Evolutionary conservation across 2,113 vertebrate species (phyloP), one percentile per base, ranked within the genome.

Genomic region (Rhinogobius similis): DNA sequence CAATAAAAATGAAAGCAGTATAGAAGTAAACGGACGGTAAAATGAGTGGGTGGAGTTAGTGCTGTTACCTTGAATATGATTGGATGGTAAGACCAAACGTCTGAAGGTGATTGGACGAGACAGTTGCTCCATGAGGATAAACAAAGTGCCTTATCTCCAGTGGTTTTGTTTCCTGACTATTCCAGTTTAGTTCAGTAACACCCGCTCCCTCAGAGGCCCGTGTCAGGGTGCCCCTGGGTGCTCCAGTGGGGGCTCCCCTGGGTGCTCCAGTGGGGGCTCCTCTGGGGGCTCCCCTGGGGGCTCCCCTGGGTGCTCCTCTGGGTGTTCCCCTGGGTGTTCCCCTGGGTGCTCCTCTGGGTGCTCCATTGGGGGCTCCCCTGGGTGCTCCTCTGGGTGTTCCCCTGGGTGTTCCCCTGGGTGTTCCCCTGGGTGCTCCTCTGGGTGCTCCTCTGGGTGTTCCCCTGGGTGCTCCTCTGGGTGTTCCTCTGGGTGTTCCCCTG

Each of bases 81-180:
- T 90, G 86, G 90, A 82, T 77, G 79, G 81, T 76, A 84, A 88
- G 86, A 89, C 89, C 89, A 89, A 90, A 86, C 83, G 81, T 59
- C 67, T 58, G 62, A 73, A 71, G 67, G 76, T 68, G 76, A 77
- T 74, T 68, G 58, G 63, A 79, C 18, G 70, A 63, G 75, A 78
- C 65, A 52, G 74, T 78, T 38, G 32, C 75, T 62, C 70, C 46
- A 68, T 81, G 73, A 81, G 59, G 82, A 88, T 85, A 87, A 84
- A 86, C 77, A 85, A 93, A 94, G 93, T 94, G 93, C 93, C 93
- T 94, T 94, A 94, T 91, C 68, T 65, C 90, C 74, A 88, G 90
- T 87, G 77, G 83, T 93, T 92, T 93, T 81, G 80, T 88, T 89
- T 91, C 88, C 88, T 79, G 68, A 92, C 86, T 89, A 85, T 89